A percentile compares a stretch with the other conserved stretches of the same genome.
Conservation (phyloP, 2,888 invertebrate species). For the Conomelus anceps region DNA sequence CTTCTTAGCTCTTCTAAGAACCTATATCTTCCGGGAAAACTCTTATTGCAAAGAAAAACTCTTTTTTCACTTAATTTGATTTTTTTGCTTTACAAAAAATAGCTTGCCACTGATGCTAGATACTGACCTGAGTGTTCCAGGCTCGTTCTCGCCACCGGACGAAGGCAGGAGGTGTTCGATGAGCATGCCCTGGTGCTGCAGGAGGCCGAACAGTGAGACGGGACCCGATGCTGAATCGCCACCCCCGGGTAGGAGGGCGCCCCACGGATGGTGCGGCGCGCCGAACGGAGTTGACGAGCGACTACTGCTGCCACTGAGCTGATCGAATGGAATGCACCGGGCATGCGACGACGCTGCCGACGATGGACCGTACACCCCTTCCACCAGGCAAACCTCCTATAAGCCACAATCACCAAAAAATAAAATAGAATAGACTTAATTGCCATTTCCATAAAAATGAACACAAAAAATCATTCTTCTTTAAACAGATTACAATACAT, state of each 20-base stretch:
- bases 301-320: conserved; percentile 38
- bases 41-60: too few relatives aligned
- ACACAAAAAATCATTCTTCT: too few relatives aligned
- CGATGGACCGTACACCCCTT: conserved; percentile 35
- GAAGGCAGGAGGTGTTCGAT: conserved; percentile 29
- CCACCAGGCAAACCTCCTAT: conserved; percentile 36
- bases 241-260: conserved; percentile 30
- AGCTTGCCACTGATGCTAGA: background rate
- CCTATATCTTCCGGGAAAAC: too few relatives aligned
- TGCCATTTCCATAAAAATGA: too few relatives aligned
- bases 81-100: background rate
- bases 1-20: too few relatives aligned
- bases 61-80: too few relatives aligned
- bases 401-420: conserved; percentile 13
- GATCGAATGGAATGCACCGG: conserved; percentile 29
- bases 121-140: conserved; percentile 14
- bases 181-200: conserved; percentile 49
- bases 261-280: conserved; percentile 46
- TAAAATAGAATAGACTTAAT: background rate
- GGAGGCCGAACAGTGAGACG: conserved; percentile 36
- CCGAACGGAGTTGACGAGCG: conserved; percentile 52
- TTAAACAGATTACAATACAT: too few relatives aligned
- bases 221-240: conserved; percentile 32
- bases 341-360: conserved; percentile 30
- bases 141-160: conserved; percentile 25